These are phyloP conservation scores for Leptonema lineaticorne DNA, from an alignment of 1,140 invertebrate genomes.

Conservation along the genomic window DNA sequence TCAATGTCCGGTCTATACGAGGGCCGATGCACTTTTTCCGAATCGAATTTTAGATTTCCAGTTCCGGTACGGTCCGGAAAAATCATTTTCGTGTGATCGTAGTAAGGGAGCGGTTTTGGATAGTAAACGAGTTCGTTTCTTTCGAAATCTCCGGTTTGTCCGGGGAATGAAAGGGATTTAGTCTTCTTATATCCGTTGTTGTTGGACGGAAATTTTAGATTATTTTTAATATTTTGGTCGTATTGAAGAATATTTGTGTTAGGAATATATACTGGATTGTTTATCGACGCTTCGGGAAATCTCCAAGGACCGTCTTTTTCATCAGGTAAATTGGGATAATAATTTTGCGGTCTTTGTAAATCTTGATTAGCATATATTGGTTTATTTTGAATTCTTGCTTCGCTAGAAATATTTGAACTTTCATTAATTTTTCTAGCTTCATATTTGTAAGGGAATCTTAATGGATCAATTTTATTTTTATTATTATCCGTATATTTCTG, in stretches of 20 bases:
- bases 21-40: slow-evolving; percentile 25
- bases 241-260: slow-evolving; percentile 22
- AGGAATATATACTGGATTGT: slow-evolving; percentile 1
- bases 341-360: slow-evolving; percentile 34
- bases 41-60: slow-evolving; percentile 48
- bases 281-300: slow-evolving; percentile 31
- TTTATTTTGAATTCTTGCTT: slow-evolving; percentile 39
- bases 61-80: slow-evolving; percentile 52
- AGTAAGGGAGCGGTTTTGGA: slow-evolving; percentile 34
- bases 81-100: slow-evolving; percentile 44
- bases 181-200: slow-evolving; percentile 21
- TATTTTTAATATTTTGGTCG: slow-evolving; percentile 3
- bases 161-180: slow-evolving; percentile 34
- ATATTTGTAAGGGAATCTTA: slow-evolving; percentile 11
- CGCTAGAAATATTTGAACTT: background rate
- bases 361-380: slow-evolving; percentile 20
- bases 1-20: slow-evolving; percentile 29
- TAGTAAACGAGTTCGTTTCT: slow-evolving; percentile 28
- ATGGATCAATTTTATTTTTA: background rate
- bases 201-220: slow-evolving; percentile 34
- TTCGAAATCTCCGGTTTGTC: background rate
- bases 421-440: background rate
- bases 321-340: slow-evolving; percentile 14
- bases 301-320: slow-evolving; percentile 5
- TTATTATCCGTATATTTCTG: background rate